phyloP scores from a whole-genome alignment of 2,888 invertebrate species.

The Drosophila stalkeri region DNA sequence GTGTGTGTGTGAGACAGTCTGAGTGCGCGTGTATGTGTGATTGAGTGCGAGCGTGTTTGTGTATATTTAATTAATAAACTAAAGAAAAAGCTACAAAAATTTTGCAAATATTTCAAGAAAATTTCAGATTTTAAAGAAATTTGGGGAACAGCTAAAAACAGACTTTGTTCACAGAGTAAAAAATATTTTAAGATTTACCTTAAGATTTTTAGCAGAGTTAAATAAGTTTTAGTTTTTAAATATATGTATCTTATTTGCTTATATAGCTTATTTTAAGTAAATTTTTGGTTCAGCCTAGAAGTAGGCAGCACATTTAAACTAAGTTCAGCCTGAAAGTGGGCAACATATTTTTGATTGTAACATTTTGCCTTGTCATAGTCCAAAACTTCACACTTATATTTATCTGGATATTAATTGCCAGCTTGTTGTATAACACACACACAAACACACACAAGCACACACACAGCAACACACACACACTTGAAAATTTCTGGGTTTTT shows the following conservation, averaged over 20 bases:
- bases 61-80: not conserved
- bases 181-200: not conserved
- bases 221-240: not conserved
- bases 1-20: not conserved
- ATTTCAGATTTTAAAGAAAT: not conserved
- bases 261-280: not conserved
- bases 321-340: constrained; percentile 11
- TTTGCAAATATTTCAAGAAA: not conserved
- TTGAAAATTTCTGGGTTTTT: constrained; percentile 58
- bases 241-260: not conserved
- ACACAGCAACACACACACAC: constrained; percentile 10
- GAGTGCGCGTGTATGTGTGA: not conserved
- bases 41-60: not conserved
- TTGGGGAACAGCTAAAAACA: not conserved
- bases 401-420: constrained; percentile 5
- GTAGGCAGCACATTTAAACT: constrained; percentile 6
- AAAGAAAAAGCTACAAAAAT: not conserved
- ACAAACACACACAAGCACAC: constrained; percentile 5
- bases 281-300: constrained; percentile 2
- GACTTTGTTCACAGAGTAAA: not conserved
- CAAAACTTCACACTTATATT: not conserved
- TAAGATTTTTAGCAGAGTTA: not conserved
- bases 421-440: constrained; percentile 16
- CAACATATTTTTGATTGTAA: constrained; percentile 7
- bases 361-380: constrained; percentile 14